phyloP scores from a whole-genome alignment of 2,113 vertebrate genomes.

The Probosciger aterrimus region DNA sequence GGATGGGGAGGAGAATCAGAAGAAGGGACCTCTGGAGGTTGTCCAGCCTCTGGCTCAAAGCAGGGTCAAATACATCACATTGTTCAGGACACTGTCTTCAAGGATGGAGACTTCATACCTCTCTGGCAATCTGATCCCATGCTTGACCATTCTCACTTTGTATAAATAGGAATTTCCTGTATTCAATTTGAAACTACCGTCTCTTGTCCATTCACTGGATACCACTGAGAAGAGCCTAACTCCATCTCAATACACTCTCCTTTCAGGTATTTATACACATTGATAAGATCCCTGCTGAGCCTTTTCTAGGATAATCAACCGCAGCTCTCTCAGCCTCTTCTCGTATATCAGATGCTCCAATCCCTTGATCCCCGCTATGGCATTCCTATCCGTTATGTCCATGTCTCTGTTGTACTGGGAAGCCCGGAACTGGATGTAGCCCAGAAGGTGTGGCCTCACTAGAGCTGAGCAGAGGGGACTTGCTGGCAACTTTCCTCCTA shows the following conservation, averaged over 20 bases:
- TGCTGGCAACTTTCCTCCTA: not conserved
- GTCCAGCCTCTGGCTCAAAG: not conserved
- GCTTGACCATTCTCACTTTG: not conserved
- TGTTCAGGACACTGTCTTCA: not conserved
- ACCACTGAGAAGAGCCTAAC: not conserved
- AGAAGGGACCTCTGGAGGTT: not conserved
- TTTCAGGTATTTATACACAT: not conserved
- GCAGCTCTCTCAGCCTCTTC: not conserved
- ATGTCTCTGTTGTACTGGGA: not conserved
- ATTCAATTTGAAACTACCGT: not conserved
- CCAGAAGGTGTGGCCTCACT: not conserved
- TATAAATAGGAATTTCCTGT: not conserved
- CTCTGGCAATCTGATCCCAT: not conserved
- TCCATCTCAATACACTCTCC: not conserved
- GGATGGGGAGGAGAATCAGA: not conserved
- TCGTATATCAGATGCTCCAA: not conserved
- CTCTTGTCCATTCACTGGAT: not conserved
- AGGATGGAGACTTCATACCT: not conserved
- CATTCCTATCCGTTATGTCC: not conserved
- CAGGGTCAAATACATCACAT: not conserved
- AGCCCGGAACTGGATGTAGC: not conserved
- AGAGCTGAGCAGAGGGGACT: not conserved
- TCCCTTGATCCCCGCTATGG: not conserved
- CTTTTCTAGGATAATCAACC: not conserved
- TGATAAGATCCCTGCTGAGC: not conserved